phyloP scores from a whole-genome alignment of 2,888 invertebrate genomes.

The Dorcus hopei region DNA sequence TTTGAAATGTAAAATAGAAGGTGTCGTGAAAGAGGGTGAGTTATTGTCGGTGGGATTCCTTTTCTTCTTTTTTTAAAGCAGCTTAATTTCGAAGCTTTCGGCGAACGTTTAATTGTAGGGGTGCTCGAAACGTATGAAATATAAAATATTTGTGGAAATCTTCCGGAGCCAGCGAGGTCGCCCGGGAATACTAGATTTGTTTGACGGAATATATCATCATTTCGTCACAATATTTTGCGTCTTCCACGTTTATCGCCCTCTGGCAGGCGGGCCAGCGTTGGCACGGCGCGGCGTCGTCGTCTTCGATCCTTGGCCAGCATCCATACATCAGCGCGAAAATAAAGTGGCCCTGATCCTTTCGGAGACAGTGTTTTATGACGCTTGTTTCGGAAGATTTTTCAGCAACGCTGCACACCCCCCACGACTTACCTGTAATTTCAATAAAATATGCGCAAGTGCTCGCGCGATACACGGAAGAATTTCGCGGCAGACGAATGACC shows the following conservation, averaged over 20 bases:
- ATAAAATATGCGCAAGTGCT: conserved; percentile 2
- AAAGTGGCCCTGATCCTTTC: conserved; percentile 35
- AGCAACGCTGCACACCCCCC: conserved; percentile 23
- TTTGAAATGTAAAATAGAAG: conserved; percentile 25
- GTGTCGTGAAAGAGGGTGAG: too few species aligned
- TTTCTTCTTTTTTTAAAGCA: too few species aligned
- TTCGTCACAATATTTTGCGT: conserved; percentile 41
- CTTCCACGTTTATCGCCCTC: conserved; percentile 40
- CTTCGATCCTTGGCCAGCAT: conserved; percentile 9
- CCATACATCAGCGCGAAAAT: conserved; percentile 39
- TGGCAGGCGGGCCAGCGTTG: conserved; percentile 32
- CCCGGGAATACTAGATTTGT: conserved; percentile 2
- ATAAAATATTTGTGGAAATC: too few species aligned
- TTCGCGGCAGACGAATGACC: too few species aligned
- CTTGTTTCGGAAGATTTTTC: conserved; percentile 34
- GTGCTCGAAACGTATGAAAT: too few species aligned
- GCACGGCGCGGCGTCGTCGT: background rate
- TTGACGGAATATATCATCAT: conserved; percentile 39
- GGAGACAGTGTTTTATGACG: conserved; percentile 40
- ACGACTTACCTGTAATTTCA: conserved; percentile 8
- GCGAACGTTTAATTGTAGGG: too few species aligned
- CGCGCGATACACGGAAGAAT: background rate
- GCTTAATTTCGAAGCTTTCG: too few species aligned
- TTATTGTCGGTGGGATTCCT: too few species aligned
- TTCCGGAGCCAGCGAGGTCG: background rate